Percentiles rank a stretch among this genome's conserved stretches.
These are phyloP conservation scores for Picus viridis DNA, from an alignment of 2,797 vertebrate genomes.

Conservation along the genomic window DNA sequence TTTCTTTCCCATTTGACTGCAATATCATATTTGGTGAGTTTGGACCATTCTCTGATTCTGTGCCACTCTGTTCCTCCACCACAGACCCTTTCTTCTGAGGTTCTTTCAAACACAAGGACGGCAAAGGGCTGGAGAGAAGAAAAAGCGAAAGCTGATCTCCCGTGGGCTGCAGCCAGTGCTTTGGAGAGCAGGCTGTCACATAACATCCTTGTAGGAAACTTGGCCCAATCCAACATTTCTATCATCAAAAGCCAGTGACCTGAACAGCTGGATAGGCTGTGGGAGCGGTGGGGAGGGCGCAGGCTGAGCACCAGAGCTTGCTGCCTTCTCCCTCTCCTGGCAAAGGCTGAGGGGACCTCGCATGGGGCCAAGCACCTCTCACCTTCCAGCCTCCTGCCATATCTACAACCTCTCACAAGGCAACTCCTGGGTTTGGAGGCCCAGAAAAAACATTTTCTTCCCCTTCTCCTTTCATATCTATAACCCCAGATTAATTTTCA, in stretches of 20 bases:
- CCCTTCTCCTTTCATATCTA: not conserved
- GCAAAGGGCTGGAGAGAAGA: not conserved
- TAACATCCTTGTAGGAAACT: slow-evolving; percentile 43
- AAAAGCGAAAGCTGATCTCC: slow-evolving; percentile 20
- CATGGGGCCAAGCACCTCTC: not conserved
- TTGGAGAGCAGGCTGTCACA: not conserved
- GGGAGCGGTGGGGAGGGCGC: not conserved
- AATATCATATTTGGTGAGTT: slow-evolving; percentile 77
- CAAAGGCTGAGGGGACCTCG: fast-evolving
- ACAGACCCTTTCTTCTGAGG: not conserved
- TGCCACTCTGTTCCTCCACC: fast-evolving
- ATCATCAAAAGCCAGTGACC: slow-evolving; percentile 40
- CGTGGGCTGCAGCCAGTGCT: not conserved
- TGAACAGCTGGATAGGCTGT: slow-evolving; percentile 28
- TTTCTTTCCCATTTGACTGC: slow-evolving; percentile 75
- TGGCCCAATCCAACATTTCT: slow-evolving; percentile 43
- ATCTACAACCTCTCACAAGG: fast-evolving
- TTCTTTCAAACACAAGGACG: not conserved
- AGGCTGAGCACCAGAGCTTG: not conserved
- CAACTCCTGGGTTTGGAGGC: not conserved
- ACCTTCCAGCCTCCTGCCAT: fast-evolving
- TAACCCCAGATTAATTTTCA: not conserved
- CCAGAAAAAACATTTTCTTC: not conserved
- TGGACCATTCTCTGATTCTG: not conserved
- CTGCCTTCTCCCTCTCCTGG: not conserved